Evolutionary conservation across 1,140 invertebrate genomes (phyloP).

Genomic region (Diabrotica virgifera): DNA sequence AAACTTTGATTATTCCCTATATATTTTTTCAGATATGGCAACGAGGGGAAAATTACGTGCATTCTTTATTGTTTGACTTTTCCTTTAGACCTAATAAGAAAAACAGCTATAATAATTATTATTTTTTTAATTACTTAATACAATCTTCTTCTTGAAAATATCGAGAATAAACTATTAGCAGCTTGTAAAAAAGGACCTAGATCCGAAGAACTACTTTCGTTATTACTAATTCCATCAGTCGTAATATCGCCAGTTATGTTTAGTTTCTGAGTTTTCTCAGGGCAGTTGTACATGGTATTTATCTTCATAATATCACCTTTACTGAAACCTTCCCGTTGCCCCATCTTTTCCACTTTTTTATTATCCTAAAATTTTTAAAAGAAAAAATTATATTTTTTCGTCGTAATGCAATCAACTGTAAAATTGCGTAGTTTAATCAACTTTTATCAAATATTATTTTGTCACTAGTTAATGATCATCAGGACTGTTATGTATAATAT

Average conservation of each 20-base stretch:
- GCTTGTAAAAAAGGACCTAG: conserved; percentile 22
- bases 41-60: too few species aligned
- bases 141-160: conserved; percentile 24
- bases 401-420: not conserved
- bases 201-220: not conserved
- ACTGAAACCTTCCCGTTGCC: conserved; percentile 71
- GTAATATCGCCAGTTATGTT: conserved; percentile 3
- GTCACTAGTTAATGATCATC: too few species aligned
- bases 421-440: too few species aligned
- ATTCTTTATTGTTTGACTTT: too few species aligned
- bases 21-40: too few species aligned
- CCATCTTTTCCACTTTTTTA: conserved; percentile 48
- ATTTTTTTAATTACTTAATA: too few species aligned
- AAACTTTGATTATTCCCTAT: too few species aligned
- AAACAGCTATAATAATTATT: too few species aligned
- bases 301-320: conserved; percentile 70
- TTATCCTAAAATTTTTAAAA: conserved; percentile 26
- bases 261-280: conserved; percentile 29
- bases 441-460: too few species aligned
- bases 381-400: not conserved
- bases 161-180: conserved; percentile 22
- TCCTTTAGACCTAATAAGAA: too few species aligned
- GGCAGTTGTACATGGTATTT: conserved; percentile 72
- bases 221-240: not conserved
- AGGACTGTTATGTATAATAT: too few species aligned